Evolutionary conservation across 2,888 invertebrate genomes (phyloP).

Genomic region (Drosophila quinaria): DNA sequence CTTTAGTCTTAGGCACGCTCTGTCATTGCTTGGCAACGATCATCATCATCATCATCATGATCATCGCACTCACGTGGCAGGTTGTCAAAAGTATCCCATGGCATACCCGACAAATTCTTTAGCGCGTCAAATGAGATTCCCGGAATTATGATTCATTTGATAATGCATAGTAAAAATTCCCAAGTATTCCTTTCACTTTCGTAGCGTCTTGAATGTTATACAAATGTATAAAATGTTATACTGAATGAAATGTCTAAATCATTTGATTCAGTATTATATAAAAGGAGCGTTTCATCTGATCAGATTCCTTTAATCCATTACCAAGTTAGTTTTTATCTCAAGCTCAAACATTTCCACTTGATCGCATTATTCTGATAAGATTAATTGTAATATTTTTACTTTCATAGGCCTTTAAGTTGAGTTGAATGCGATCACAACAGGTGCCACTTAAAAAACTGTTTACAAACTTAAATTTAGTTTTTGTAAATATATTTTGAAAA

Average conservation of each 20-base stretch:
- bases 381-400: too few species aligned
- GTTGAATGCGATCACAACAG: too few species aligned
- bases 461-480: too few species aligned
- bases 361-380: background rate
- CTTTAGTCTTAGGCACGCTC: constrained; percentile 64
- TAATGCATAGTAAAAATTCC: background rate
- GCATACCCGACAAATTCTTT: background rate
- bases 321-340: background rate
- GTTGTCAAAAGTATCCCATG: background rate
- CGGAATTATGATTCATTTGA: background rate
- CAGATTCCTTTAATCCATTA: background rate
- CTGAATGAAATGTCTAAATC: background rate
- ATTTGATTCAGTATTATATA: too few species aligned
- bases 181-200: constrained; percentile 2
- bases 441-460: too few species aligned
- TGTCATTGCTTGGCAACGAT: constrained; percentile 40
- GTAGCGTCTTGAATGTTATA: background rate
- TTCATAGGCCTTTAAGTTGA: too few species aligned
- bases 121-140: background rate
- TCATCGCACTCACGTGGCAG: background rate
- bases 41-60: too few species aligned
- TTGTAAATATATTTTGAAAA: too few species aligned
- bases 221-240: background rate
- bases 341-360: background rate
- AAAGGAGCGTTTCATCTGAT: too few species aligned